Evolutionary conservation across 2,888 invertebrate genomes (phyloP), one percentile per base, ranked within the genome.

Genomic region (Pseudanteris insignis): DNA sequence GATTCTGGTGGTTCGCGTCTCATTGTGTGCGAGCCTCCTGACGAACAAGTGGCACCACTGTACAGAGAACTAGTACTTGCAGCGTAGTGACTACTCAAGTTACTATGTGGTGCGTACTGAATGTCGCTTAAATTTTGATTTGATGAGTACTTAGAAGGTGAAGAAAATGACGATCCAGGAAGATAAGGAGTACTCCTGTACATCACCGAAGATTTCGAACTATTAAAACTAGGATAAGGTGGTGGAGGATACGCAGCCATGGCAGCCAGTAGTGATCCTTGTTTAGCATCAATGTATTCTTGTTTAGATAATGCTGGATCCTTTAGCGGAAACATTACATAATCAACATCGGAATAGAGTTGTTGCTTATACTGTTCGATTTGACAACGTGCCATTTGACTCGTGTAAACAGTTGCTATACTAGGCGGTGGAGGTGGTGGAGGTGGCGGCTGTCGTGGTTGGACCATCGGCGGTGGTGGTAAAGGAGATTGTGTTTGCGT

Each of bases 231-330:
- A 5, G 84, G 82, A 72, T 86, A 86, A 50, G 77, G 77, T 37
- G 79, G 79, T 2, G 79, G 79, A 18, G 88, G 85, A 48, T 82
- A 83, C n/a, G 81, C 81, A 1, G 85, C 85, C 69, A 85, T 81
- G 30, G 86, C 86, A 0, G 87, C 88, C 70, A 88, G 80, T 8
- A 90, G 82, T 26, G 90, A 90, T 0, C 91, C 88, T 71, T 92
- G 86, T 77, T 94, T 94, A 41, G 92, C 91, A 73, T 94, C 94
- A 67, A 92, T 85, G 80, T 94, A 94, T 76, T 94, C 94, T 78
- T 94, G 94, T 75, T 92, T 92, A 64, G 93, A 93, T 33, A 94
- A 86, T 0, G 91, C 89, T 6, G 94, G 93, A 80, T 94, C 94
- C 81, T 93, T 93, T 61, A 93, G 80, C 0, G 94, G 94, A 74